Percentiles rank a stretch among this genome's conserved stretches.
phyloP scores from a whole-genome alignment of 2,113 vertebrate species.

The Smithornis capensis region DNA sequence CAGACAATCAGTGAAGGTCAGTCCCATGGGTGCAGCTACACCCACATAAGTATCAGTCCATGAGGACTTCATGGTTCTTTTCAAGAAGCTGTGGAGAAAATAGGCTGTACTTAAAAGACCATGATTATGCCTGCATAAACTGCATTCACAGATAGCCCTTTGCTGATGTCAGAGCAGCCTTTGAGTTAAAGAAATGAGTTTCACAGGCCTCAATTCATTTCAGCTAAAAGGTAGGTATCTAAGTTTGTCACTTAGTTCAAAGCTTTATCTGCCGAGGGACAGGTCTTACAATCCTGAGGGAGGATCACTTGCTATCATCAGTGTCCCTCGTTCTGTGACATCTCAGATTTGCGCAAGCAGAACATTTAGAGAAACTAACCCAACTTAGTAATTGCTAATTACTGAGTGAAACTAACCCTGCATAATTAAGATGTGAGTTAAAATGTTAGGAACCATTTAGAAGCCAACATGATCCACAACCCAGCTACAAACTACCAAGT shows the following conservation, averaged over 20 bases:
- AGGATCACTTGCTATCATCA: not conserved
- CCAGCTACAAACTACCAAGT: not conserved
- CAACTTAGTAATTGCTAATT: not conserved
- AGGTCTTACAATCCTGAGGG: not conserved
- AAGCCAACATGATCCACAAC: not conserved
- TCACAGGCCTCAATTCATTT: not conserved
- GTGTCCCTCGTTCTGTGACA: not conserved
- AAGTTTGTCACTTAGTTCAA: not conserved
- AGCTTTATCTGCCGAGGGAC: not conserved
- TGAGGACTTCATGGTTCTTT: not conserved
- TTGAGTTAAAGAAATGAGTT: not conserved
- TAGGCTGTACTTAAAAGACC: not conserved
- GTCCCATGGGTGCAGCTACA: not conserved
- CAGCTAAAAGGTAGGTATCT: not conserved
- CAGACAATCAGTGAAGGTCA: not conserved
- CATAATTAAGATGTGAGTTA: not conserved
- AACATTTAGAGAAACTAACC: not conserved
- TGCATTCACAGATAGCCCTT: not conserved
- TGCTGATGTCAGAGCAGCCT: not conserved
- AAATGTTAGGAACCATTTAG: not conserved
- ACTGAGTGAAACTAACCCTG: not conserved
- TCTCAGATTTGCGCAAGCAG: not conserved
- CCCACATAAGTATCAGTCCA: rapidly evolving
- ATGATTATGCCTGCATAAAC: not conserved
- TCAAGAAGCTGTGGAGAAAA: not conserved